Conservation (phyloP, 37 sponge, comb jelly and placozoan species). For the Chondrosia reniformis region DNA sequence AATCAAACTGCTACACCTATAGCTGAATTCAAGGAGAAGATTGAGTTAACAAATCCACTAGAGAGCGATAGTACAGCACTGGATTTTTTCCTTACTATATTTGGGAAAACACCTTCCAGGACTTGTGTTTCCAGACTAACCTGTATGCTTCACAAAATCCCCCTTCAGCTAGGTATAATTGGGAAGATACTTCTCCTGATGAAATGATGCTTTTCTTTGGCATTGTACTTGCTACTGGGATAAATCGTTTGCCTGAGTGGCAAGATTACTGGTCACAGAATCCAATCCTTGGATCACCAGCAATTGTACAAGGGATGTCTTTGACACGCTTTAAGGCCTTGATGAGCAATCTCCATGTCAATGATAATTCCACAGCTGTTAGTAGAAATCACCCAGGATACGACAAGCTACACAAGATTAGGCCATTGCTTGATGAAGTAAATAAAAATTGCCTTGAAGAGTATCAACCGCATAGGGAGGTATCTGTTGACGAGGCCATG, state of each 20-base stretch:
- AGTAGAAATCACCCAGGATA: not conserved
- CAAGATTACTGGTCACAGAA: constrained; percentile 35
- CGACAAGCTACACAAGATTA: constrained; percentile 2
- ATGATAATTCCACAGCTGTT: not conserved
- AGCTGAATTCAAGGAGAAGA: no score
- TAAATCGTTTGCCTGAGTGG: constrained; percentile 21
- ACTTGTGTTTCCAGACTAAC: not conserved
- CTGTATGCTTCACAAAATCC: not conserved
- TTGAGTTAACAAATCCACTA: no score
- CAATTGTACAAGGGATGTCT: not conserved
- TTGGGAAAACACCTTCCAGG: not conserved
- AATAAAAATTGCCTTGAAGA: not conserved
- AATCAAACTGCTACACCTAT: no score
- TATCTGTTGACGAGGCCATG: constrained; percentile 16
- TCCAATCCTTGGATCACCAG: not conserved
- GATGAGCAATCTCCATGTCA: not conserved
- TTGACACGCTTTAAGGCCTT: not conserved
- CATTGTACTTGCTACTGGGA: constrained; percentile 16
- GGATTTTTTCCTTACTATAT: not conserved
- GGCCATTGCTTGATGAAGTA: not conserved
- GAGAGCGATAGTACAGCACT: not conserved
- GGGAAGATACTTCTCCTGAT: not conserved
- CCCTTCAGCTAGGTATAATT: not conserved
- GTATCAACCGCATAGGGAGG: not conserved
- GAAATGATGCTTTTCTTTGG: constrained; percentile 19